phyloP scores from a whole-genome alignment of 53 echinoderm and acorn worm species.

The Antedon mediterranea region DNA sequence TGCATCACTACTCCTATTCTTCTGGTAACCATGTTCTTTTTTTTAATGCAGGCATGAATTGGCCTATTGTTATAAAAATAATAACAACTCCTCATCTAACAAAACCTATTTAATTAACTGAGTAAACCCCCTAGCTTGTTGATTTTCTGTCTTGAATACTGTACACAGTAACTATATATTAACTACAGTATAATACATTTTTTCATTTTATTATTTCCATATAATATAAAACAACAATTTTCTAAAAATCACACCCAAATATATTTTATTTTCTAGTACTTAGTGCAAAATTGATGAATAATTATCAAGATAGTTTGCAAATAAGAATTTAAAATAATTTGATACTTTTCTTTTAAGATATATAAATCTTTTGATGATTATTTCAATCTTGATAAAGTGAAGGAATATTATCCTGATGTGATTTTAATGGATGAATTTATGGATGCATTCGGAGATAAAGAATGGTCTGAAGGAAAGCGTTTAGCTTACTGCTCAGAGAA shows the following conservation, averaged over 20 bases:
- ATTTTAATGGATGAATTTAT: slow-evolving; percentile 89
- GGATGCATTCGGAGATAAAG: slow-evolving; percentile 48
- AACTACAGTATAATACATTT: too few species aligned
- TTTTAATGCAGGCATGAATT: background rate
- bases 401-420: slow-evolving; percentile 54
- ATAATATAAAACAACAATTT: too few species aligned
- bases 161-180: too few species aligned
- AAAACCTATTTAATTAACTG: too few species aligned
- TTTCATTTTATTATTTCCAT: too few species aligned
- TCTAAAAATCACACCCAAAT: too few species aligned
- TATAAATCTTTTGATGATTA: slow-evolving; percentile 56
- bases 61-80: background rate
- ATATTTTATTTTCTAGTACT: too few species aligned
- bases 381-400: slow-evolving; percentile 62
- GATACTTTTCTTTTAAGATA: slow-evolving; percentile 22
- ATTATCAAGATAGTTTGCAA: background rate
- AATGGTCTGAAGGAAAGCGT: slow-evolving; percentile 50
- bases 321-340: background rate
- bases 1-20: background rate
- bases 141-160: too few species aligned
- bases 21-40: background rate
- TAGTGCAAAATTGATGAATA: too few species aligned
- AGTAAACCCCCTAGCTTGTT: too few species aligned
- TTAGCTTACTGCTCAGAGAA: slow-evolving; percentile 57
- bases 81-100: background rate